Percentiles rank a stretch among this genome's conserved stretches.
These are phyloP conservation scores for Ophthalmolycus amberensis DNA, from an alignment of 2,113 vertebrate genomes.

Conservation along the genomic window DNA sequence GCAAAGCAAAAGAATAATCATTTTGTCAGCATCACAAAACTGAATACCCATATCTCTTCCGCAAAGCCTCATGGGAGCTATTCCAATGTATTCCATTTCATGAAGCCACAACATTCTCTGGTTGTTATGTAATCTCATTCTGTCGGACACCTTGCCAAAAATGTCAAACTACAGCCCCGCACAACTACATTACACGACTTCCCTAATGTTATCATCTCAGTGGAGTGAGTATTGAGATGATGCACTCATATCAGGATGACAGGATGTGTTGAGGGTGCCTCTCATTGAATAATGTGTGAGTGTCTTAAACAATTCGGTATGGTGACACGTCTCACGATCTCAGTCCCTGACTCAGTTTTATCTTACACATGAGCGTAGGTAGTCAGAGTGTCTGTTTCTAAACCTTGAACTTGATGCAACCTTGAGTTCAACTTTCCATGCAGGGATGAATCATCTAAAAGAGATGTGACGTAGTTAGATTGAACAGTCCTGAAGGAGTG, in stretches of 20 bases:
- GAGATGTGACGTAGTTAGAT: neutral
- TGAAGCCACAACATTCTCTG: constrained; percentile 14
- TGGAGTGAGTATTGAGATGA: constrained; percentile 24
- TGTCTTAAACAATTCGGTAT: constrained; percentile 4
- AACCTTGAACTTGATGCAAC: neutral
- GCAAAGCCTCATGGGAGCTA: neutral
- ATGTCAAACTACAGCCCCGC: constrained; percentile 23
- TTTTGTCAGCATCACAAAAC: neutral
- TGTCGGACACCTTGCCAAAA: constrained; percentile 16
- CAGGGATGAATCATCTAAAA: neutral
- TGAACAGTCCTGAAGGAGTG: neutral
- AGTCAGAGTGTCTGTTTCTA: neutral
- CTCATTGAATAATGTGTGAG: neutral
- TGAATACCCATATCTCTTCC: neutral
- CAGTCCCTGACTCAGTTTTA: neutral
- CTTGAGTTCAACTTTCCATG: neutral
- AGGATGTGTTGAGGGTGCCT: neutral
- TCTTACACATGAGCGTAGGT: neutral
- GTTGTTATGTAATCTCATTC: constrained; percentile 16
- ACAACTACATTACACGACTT: constrained; percentile 19
- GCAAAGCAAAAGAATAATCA: neutral
- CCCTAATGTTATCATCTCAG: constrained; percentile 48
- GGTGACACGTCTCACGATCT: neutral
- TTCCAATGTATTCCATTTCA: neutral
- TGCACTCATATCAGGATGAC: neutral